Base-by-base conservation (phyloP, 2,888 invertebrate genomes). In the Apoderus coryli region DNA sequence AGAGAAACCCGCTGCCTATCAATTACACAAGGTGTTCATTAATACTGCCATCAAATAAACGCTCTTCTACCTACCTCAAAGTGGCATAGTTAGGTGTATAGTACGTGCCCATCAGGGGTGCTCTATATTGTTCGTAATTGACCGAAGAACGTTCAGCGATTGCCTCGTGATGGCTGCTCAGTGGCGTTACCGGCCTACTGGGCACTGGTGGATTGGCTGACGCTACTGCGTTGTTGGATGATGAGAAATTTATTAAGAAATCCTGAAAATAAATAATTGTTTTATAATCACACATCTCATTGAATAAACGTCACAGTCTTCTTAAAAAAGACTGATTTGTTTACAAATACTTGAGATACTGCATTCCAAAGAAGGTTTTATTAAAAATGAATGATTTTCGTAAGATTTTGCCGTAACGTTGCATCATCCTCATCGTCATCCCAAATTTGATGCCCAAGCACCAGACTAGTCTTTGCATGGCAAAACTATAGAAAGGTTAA, bases 211-310 rank as follows among this genome's bases (percentile, higher is more conserved):
- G 10, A 28, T 45, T 47, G 28, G 51, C 46, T n/a, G n/a, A n/a
- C 11, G 36, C 35, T 3, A 31, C 31, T 2, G 33, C 23, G 16
- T 48, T 51, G 35, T 61, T 57, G 16, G 32, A 32, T 14, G 68
- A 66, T 9, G 68, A 63, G 36, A 69, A 57, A 50, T 67, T 69
- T 59, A 68, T 57, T 37, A 70, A 56, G 13, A 69, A 55, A 39
- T 67, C 69, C 68, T 69, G 51, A 22, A 43, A 44, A 39, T 32
- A 34, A 7, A 30, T 6, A 19, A 6, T 7, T 19, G 19, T 6
- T n/a, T n/a, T n/a, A n/a, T n/a, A n/a, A n/a, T n/a, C n/a, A n/a
- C n/a, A n/a, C n/a, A n/a, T n/a, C n/a, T n/a, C n/a, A n/a, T n/a
- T n/a, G n/a, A n/a, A n/a, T n/a, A n/a, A n/a, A n/a, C n/a, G n/a